phyloP scores from a whole-genome alignment of 2,888 invertebrate species.

The Coenonympha glycerion region DNA sequence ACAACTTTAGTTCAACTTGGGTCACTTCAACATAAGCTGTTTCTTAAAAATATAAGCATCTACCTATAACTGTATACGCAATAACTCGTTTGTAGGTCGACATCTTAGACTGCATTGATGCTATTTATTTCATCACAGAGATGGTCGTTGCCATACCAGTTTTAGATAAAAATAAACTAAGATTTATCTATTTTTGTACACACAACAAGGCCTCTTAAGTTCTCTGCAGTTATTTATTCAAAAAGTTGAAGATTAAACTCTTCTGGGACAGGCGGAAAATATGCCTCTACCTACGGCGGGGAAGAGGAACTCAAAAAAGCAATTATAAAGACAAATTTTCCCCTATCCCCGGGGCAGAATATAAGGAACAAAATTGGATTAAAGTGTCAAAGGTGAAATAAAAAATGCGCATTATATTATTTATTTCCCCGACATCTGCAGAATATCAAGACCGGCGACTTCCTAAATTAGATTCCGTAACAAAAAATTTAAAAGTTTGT shows the following conservation, averaged over 20 bases:
- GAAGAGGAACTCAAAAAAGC: constrained; percentile 61
- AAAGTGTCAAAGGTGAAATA: constrained; percentile 76
- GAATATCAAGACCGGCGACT: constrained; percentile 46
- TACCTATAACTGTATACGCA: no score
- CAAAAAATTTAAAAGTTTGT: background rate
- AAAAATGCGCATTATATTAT: constrained; percentile 59
- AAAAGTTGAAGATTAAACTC: constrained; percentile 15
- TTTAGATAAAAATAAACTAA: no score
- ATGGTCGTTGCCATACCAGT: no score
- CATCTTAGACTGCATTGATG: no score
- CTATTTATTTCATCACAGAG: no score
- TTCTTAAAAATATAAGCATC: no score
- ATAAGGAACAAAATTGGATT: constrained; percentile 74
- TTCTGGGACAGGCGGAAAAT: constrained; percentile 15
- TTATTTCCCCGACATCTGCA: constrained; percentile 60
- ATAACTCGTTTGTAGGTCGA: no score
- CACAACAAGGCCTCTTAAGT: no score
- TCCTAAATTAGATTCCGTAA: constrained; percentile 29
- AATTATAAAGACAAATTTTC: constrained; percentile 68
- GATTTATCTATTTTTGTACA: no score
- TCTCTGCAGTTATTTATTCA: constrained; percentile 6
- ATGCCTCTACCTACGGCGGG: constrained; percentile 26
- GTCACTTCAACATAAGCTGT: no score
- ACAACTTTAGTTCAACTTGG: no score
- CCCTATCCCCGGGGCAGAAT: constrained; percentile 66